These are phyloP conservation scores for Tricholaema leucomelas DNA, from an alignment of 2,113 vertebrate species.

Conservation along the genomic window DNA sequence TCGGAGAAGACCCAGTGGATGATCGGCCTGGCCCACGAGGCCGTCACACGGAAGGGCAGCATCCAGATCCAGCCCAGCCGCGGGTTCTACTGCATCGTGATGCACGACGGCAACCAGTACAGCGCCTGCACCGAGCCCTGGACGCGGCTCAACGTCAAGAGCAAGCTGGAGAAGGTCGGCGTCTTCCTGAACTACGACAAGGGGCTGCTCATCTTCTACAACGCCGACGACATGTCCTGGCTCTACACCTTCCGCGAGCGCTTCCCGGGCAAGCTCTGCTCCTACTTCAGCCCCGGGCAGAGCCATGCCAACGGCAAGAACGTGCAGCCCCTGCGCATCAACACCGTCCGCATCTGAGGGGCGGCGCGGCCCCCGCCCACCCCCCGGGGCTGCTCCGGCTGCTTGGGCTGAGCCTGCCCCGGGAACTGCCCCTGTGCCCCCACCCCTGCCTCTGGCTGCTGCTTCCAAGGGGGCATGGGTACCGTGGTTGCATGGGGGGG, in stretches of 20 bases:
- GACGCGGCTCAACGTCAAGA: conserved; percentile 96
- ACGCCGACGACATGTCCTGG: conserved; percentile 98
- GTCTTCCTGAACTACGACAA: conserved; percentile 96
- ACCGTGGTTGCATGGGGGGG: not conserved
- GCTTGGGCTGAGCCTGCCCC: not conserved
- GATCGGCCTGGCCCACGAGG: conserved; percentile 94
- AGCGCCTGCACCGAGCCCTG: conserved; percentile 98
- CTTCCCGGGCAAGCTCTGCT: conserved; percentile 90
- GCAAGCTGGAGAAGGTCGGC: conserved; percentile 96
- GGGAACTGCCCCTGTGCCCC: not conserved
- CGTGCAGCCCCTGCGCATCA: conserved; percentile 94
- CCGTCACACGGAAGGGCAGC: conserved; percentile 92
- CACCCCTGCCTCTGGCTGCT: not conserved
- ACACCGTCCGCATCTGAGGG: conserved; percentile 89
- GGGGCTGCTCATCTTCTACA: conserved; percentile 97
- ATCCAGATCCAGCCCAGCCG: conserved; percentile 97
- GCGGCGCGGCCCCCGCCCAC: too few relatives aligned
- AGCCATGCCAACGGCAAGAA: conserved; percentile 98
- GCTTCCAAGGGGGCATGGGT: not conserved
- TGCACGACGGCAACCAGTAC: conserved; percentile 98
- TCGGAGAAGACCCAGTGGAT: conserved; percentile 99
- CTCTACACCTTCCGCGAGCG: conserved; percentile 96
- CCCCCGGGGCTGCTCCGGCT: too few relatives aligned
- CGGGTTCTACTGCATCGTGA: conserved; percentile 97
- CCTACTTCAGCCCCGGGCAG: conserved; percentile 96